Conservation (phyloP, 2,888 invertebrate species). For the Melanotus villosus region DNA sequence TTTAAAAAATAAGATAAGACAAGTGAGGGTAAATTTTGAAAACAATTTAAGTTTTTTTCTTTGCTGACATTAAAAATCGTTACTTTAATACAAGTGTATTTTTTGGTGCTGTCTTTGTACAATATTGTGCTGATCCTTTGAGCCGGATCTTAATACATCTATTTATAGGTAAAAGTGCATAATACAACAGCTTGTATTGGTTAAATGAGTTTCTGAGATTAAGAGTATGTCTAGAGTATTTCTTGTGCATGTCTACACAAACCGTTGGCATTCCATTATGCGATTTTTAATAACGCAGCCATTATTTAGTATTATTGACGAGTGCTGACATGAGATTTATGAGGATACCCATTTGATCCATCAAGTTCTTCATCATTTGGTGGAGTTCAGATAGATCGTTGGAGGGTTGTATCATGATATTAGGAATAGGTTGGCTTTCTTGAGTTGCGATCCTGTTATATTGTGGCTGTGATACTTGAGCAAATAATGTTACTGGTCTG, state of each 20-base stretch:
- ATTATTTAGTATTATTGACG: slow-evolving; percentile 1
- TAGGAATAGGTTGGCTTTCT: not conserved
- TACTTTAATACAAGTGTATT: too few species aligned
- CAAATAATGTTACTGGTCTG: not conserved
- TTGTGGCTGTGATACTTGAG: not conserved
- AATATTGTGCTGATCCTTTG: too few species aligned
- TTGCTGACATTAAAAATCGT: too few species aligned
- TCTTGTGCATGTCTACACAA: too few species aligned
- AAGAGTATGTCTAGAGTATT: not conserved
- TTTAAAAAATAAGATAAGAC: too few species aligned
- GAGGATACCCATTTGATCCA: not conserved
- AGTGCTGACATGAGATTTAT: not conserved
- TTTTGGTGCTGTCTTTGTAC: too few species aligned
- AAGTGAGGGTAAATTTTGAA: too few species aligned
- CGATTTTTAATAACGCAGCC: not conserved
- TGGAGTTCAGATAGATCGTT: not conserved
- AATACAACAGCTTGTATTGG: not conserved
- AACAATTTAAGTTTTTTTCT: too few species aligned
- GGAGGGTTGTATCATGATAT: too few species aligned
- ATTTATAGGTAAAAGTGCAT: too few species aligned
- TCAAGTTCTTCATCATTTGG: slow-evolving; percentile 8
- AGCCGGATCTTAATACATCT: too few species aligned
- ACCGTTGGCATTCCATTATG: too few species aligned
- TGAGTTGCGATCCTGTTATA: not conserved
- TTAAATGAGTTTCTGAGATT: slow-evolving; percentile 4